phyloP scores from a whole-genome alignment of 2,888 invertebrate genomes.

The Noctua janthina region DNA sequence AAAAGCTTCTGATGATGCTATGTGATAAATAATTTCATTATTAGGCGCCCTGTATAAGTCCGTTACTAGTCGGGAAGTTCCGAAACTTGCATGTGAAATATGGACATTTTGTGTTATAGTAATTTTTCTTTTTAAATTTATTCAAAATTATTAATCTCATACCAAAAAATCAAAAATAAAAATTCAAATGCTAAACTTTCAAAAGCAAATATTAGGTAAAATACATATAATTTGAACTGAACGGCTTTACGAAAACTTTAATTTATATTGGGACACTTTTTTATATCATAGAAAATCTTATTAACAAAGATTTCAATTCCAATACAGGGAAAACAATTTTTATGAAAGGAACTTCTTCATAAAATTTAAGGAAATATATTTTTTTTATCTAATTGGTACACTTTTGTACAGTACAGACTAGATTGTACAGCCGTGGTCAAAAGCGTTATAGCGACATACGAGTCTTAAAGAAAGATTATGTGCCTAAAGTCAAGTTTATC shows the following conservation, averaged over 20 bases:
- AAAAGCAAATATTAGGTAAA: slow-evolving; percentile 7
- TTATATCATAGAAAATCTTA: slow-evolving; percentile 41
- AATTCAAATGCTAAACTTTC: slow-evolving; percentile 3
- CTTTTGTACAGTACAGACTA: slow-evolving; percentile 78
- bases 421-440: slow-evolving; percentile 75
- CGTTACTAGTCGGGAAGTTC: background rate
- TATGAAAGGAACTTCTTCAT: slow-evolving; percentile 76
- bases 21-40: background rate
- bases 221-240: slow-evolving; percentile 28
- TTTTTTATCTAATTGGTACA: slow-evolving; percentile 72
- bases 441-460: slow-evolving; percentile 56
- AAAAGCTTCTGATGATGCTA: background rate
- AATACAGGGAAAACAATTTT: slow-evolving; percentile 12
- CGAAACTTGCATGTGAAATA: background rate
- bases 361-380: slow-evolving; percentile 62
- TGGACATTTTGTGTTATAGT: background rate
- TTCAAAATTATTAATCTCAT: background rate
- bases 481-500: slow-evolving; percentile 36
- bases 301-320: slow-evolving; percentile 30
- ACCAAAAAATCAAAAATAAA: background rate
- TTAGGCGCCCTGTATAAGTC: background rate
- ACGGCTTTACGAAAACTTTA: slow-evolving; percentile 6
- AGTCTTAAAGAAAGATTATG: slow-evolving; percentile 37
- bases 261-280: slow-evolving; percentile 13
- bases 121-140: too few species aligned